phyloP scores from a whole-genome alignment of 2,113 vertebrate genomes.

The Hippocampus abdominalis region DNA sequence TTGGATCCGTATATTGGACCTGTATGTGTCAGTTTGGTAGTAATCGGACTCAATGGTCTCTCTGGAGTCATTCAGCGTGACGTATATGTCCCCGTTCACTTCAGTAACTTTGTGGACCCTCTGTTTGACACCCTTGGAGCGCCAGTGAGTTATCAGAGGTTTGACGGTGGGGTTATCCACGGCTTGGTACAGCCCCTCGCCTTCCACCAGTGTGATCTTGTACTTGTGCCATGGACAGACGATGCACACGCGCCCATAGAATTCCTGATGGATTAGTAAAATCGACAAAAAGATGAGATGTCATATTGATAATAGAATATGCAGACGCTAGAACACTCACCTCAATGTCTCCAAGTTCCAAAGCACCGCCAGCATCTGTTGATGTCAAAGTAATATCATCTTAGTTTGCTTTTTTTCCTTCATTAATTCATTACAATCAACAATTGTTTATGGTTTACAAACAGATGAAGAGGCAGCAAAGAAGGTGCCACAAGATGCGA shows the following conservation, averaged over 20 bases:
- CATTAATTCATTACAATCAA: neutral
- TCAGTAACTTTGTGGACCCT: constrained; percentile 81
- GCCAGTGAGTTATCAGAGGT: constrained; percentile 78
- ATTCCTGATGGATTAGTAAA: constrained; percentile 70
- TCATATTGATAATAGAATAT: neutral
- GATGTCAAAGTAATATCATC: neutral
- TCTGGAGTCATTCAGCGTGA: constrained; percentile 77
- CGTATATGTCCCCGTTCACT: constrained; percentile 76
- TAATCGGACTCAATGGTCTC: constrained; percentile 80
- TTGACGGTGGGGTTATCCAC: constrained; percentile 76
- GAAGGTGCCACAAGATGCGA: no score
- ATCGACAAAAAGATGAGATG: neutral
- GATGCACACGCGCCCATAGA: constrained; percentile 81
- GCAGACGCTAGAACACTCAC: constrained; percentile 57
- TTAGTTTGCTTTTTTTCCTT: neutral
- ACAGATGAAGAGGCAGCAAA: neutral
- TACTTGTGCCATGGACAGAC: constrained; percentile 94
- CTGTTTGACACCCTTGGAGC: constrained; percentile 89
- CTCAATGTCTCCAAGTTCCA: constrained; percentile 87
- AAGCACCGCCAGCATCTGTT: constrained; percentile 86
- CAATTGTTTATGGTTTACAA: neutral
- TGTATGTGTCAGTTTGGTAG: constrained; percentile 81
- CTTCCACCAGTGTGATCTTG: constrained; percentile 86
- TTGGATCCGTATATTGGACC: constrained; percentile 31
- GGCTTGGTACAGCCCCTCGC: constrained; percentile 87